phyloP scores from a whole-genome alignment of 2,888 invertebrate genomes.

The Ochropleura plecta region DNA sequence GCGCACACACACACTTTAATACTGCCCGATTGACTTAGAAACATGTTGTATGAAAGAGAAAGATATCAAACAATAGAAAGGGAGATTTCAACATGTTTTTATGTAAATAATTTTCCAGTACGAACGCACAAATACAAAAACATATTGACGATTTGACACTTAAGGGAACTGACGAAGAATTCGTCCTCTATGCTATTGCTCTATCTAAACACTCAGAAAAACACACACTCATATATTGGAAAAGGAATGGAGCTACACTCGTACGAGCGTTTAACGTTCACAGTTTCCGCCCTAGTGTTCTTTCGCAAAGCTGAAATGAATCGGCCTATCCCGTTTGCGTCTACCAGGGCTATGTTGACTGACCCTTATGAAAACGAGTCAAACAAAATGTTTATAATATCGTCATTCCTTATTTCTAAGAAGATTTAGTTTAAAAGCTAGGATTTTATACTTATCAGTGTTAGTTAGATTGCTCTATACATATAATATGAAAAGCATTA shows the following conservation, averaged over 20 bases:
- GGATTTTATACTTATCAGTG: constrained; percentile 22
- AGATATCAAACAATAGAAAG: not conserved
- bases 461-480: not conserved
- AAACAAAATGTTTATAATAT: constrained; percentile 4
- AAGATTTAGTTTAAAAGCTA: constrained; percentile 32
- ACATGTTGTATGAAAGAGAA: not conserved
- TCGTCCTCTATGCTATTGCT: not conserved
- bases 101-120: not conserved
- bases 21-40: not conserved
- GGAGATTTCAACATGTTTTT: not conserved
- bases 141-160: constrained; percentile 14
- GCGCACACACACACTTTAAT: not conserved
- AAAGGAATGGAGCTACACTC: not conserved
- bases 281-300: not conserved
- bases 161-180: not conserved
- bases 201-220: not conserved
- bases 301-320: not conserved
- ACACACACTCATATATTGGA: not conserved
- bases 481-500: not conserved
- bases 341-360: not conserved
- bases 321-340: not conserved
- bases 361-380: not conserved
- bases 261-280: not conserved
- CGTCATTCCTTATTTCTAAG: constrained; percentile 20
- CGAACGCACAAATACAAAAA: not conserved